These are phyloP conservation scores for Taphrorychus bicolor DNA, from an alignment of 2,888 invertebrate species.

Conservation along the genomic window DNA sequence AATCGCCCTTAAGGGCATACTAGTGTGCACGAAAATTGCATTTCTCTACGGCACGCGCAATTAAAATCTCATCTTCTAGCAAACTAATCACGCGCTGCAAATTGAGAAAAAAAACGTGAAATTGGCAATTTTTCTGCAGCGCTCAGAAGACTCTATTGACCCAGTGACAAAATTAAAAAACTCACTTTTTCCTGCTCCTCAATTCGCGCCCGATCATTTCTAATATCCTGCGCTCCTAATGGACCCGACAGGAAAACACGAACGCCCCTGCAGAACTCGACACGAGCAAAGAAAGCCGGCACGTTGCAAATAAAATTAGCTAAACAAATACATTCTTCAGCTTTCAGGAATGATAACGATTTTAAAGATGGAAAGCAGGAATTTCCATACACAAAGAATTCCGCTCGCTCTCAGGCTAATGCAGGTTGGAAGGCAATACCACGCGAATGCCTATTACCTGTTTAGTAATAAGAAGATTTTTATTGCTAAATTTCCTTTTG, in stretches of 20 bases:
- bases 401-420: conserved; percentile 3
- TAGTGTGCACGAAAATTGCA: not conserved
- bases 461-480: too few species aligned
- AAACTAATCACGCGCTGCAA: not conserved
- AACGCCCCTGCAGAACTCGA: not conserved
- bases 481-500: too few species aligned
- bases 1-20: not conserved
- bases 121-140: conserved; percentile 10
- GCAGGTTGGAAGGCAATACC: conserved; percentile 8
- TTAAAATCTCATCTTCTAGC: conserved; percentile 5
- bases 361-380: conserved; percentile 6
- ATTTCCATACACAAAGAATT: conserved; percentile 13
- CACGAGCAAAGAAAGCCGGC: too few species aligned
- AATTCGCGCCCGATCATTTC: not conserved
- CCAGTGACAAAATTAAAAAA: conserved; percentile 7
- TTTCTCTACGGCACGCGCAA: not conserved
- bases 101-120: not conserved
- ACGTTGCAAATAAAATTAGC: not conserved
- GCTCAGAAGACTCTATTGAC: not conserved
- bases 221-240: not conserved
- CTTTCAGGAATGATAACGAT: conserved; percentile 15
- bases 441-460: conserved; percentile 3
- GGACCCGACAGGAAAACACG: not conserved
- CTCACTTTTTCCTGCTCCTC: not conserved
- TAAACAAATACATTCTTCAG: conserved; percentile 11